Evolutionary conservation across 2,888 invertebrate species (phyloP), one percentile per base, ranked within the genome.

Genomic region (Timema podura): DNA sequence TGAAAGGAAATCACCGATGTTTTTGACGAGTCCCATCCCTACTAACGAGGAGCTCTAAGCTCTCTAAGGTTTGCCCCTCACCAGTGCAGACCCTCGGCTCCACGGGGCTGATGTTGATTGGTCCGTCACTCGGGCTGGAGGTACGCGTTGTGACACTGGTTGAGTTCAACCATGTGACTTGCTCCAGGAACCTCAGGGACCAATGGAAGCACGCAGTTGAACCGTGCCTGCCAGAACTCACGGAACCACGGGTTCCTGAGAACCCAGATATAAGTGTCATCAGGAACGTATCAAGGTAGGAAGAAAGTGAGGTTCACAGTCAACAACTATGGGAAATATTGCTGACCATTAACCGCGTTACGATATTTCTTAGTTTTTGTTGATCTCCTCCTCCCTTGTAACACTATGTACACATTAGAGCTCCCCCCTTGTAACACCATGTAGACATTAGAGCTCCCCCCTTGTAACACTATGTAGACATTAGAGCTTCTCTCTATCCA

Each of bases 191-290:
- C 30, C 30, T 30, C 30, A 30, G 30, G 30, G 30, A 30, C 30
- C 30, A 30, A 30, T 30, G 82, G 78, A 59, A 86, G 76, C 6
- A 82, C 80, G 79, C 91, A 91, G 75, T 86, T 83, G 80, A 91
- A 91, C 76, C 86, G 86, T 73, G 85, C 82, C 79, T 91, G 88
- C 92, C 92, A 92, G 81, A 91, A 91, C 79, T 92, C 92, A 44
- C 83, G 82, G 80, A 92, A 92, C 87, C 87, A 87, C n/a, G 74
- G 74, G 67, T 74, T 74, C 44, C 74, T 68, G 61, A 10, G 44
- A 8, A 45, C 30, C 30, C 57, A 61, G 30, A 7, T 13, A 61
- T 30, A 11, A 5, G 30, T 13, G 8, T 57, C 15, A 6, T 13
- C 57, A 3, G 30, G 30, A 30, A 30, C 30, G 30, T 30, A 30